Evolutionary conservation across 2,113 vertebrate species (phyloP).

Genomic region (Pipra filicauda): DNA sequence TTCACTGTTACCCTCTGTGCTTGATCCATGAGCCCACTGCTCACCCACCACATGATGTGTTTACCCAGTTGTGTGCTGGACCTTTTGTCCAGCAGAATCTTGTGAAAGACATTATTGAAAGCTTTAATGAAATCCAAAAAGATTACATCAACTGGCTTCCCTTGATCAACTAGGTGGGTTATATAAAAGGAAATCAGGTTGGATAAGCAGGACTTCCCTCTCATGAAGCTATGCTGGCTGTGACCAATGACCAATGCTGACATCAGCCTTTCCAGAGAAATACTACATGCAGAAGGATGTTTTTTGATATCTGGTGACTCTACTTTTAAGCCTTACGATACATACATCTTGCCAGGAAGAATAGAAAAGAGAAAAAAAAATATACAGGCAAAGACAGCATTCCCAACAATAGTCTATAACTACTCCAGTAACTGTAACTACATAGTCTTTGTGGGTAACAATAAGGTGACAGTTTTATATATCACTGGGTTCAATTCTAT

Average conservation of each 20-base stretch:
- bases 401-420: neutral
- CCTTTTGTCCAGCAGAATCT: neutral
- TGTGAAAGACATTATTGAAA: neutral
- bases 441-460: neutral
- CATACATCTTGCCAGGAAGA: neutral
- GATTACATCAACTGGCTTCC: neutral
- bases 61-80: neutral
- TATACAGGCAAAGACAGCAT: neutral
- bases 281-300: neutral
- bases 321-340: neutral
- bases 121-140: neutral
- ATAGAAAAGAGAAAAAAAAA: neutral
- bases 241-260: neutral
- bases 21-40: too few species aligned
- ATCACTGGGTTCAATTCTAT: neutral
- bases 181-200: neutral
- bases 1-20: neutral
- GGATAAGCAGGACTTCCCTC: neutral
- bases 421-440: neutral
- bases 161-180: neutral
- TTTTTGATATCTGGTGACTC: neutral
- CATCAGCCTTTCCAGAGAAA: neutral
- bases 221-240: neutral
- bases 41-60: neutral
- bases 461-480: neutral